Percentiles rank a stretch among this genome's conserved stretches.
phyloP scores from a whole-genome alignment of 2,797 vertebrate species.

The Premnoplex brunnescens region DNA sequence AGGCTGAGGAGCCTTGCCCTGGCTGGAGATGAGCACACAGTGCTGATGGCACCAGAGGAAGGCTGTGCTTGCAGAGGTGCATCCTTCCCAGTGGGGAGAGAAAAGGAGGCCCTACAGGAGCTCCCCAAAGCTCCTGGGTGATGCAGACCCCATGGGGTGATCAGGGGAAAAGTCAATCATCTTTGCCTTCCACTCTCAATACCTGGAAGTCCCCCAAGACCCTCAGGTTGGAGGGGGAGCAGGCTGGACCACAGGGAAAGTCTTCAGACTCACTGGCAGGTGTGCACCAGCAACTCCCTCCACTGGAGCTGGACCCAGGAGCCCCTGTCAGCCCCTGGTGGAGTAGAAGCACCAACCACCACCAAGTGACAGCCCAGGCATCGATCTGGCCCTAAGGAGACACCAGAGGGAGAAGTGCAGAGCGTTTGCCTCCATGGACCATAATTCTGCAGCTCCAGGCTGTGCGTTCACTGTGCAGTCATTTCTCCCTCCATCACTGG shows the following conservation, averaged over 20 bases:
- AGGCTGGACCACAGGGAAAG: neutral
- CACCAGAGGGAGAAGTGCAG: neutral
- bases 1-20: neutral
- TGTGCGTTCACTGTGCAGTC: neutral
- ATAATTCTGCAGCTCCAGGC: neutral
- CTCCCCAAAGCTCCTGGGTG: neutral
- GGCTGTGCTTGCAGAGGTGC: neutral
- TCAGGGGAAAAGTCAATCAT: neutral
- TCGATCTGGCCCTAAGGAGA: neutral
- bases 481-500: neutral
- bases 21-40: rapidly evolving
- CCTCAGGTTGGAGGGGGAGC: neutral
- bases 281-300: neutral
- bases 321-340: neutral
- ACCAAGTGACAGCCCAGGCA: neutral
- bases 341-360: neutral
- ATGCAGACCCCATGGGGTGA: neutral
- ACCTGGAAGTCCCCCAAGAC: neutral
- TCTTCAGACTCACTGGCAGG: rapidly evolving
- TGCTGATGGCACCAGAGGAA: neutral
- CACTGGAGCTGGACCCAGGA: neutral
- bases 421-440: neutral
- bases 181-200: neutral
- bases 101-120: neutral
- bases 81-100: neutral